A percentile compares a stretch with the other conserved stretches of the same genome.
These are phyloP conservation scores for Teleogryllus occipitalis DNA, from an alignment of 1,140 invertebrate genomes.

Conservation along the genomic window DNA sequence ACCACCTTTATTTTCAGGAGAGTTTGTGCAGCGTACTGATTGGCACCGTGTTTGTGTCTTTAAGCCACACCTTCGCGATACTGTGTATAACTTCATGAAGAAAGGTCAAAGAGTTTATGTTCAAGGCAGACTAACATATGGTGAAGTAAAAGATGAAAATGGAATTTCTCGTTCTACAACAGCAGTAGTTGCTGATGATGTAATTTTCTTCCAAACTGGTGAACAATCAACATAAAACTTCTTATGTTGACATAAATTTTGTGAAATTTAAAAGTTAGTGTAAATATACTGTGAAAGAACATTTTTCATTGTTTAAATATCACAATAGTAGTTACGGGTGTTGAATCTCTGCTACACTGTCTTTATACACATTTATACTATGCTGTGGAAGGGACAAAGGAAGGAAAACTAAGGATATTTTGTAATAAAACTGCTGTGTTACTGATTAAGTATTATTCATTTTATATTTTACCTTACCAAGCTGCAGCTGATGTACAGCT, in stretches of 20 bases:
- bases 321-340: too few species aligned
- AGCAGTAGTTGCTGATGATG: constrained; percentile 76
- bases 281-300: too few species aligned
- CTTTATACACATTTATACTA: too few species aligned
- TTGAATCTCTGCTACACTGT: too few species aligned
- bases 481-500: constrained; percentile 12
- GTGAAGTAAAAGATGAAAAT: constrained; percentile 70
- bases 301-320: too few species aligned
- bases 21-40: constrained; percentile 74
- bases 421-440: background rate
- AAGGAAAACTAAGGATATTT: too few species aligned
- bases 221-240: background rate
- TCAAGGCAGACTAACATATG: constrained; percentile 73
- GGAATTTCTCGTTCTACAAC: constrained; percentile 62
- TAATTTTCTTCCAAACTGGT: constrained; percentile 60
- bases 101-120: constrained; percentile 83
- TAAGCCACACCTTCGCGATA: constrained; percentile 69
- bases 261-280: too few species aligned
- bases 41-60: constrained; percentile 88
- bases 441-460: constrained; percentile 12
- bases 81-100: constrained; percentile 65
- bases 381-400: too few species aligned
- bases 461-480: constrained; percentile 16
- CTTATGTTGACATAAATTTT: too few species aligned
- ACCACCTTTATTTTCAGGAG: constrained; percentile 42